Evolutionary conservation across 2,113 vertebrate species (phyloP).

Genomic region (Albula glossodonta): DNA sequence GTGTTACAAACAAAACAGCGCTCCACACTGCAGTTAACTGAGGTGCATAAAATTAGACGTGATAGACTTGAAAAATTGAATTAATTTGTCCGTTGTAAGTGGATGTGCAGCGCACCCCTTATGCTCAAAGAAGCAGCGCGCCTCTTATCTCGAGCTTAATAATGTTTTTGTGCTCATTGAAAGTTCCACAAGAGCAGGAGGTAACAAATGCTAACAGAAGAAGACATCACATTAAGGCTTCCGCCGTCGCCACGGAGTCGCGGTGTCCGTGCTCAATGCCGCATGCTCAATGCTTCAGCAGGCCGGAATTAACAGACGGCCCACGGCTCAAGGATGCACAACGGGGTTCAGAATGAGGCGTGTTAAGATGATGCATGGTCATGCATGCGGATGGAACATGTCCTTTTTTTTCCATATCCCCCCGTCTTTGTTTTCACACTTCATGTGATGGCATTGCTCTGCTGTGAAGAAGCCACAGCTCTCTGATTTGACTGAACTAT

Average conservation of each 20-base stretch:
- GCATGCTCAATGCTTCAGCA: neutral
- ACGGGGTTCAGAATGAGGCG: neutral
- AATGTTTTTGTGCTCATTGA: neutral
- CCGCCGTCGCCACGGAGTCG: neutral
- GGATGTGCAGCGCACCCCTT: conserved; percentile 55
- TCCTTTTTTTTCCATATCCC: too few species aligned
- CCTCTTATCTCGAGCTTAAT: neutral
- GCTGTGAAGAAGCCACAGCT: neutral
- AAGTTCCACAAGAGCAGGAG: neutral
- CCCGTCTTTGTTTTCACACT: neutral
- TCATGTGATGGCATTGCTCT: neutral
- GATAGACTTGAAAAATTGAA: conserved; percentile 68
- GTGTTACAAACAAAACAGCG: conserved; percentile 13
- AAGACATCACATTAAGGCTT: neutral
- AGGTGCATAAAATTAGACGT: conserved; percentile 57
- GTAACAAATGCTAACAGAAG: neutral
- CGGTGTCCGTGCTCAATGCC: neutral
- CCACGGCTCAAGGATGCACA: neutral
- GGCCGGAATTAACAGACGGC: neutral
- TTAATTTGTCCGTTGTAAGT: conserved; percentile 66
- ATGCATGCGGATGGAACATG: neutral
- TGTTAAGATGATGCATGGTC: neutral
- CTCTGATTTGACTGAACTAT: neutral
- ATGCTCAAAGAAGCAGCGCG: neutral
- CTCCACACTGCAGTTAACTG: conserved; percentile 52